Base-by-base conservation (phyloP, 2,888 invertebrate species). In the Philereme transversata region DNA sequence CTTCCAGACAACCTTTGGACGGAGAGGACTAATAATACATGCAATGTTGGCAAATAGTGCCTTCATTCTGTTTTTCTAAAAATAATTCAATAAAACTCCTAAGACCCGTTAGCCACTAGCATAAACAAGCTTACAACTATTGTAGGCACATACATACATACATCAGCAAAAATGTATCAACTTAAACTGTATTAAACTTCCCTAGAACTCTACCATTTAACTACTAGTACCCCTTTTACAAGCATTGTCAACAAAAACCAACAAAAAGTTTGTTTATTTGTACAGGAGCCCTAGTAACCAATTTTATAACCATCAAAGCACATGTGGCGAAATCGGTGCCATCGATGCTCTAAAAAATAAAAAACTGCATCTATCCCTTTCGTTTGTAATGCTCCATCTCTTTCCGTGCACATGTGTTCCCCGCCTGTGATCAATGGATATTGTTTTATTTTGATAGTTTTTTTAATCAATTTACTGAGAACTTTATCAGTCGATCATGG, bases 301-400 rank as follows among this genome's bases (percentile, higher is more conserved):
- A 81, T 81, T 78, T 77, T 77, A 82, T 77, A 79, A 72, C 77
- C 74, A 78, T 79, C 77, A 73, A 74, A 75, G 65, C 64, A 63
- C 87, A 88, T 86, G 83, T 86, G 88, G 84, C 82, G 62, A 87
- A 87, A 88, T 87, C 88, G 85, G 81, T 84, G 86, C 81, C 76
- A 77, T 73, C 75, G 70, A 73, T 72, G 76, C 61, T 53, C 40
- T 62, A 76, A 75, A 77, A 79, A 77, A 78, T 75, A 77, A 78
- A 78, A 78, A 73, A 75, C 69, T 52, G 63, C 62, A 62, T 0
- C 66, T 67, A 4, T 80, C 83, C 50, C 79, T 41, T 38, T 85
- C 75, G 4, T 5, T 41, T 62, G 72, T 72, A 82, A 77, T 73
- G 70, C 77, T 44, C 61, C 52, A 69, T 86, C 86, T 57, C 79